Evolutionary conservation across 1,140 invertebrate genomes (phyloP).

Genomic region (Drosophila obscura): DNA sequence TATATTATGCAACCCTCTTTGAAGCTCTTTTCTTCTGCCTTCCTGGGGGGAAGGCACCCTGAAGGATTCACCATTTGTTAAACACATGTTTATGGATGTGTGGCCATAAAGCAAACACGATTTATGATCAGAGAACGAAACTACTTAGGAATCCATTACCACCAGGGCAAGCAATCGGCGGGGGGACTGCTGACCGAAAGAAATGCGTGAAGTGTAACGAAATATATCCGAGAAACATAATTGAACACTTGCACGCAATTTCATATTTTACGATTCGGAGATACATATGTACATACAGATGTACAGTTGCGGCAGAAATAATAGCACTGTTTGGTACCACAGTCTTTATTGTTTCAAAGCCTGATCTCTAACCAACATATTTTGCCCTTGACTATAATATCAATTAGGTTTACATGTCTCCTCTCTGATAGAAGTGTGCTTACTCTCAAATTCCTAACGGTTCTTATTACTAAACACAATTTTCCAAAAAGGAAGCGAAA

Average conservation of each 20-base stretch:
- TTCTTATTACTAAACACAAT: no score
- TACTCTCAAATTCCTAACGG: no score
- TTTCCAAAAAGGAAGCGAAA: no score
- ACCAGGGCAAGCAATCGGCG: not conserved
- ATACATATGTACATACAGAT: no score
- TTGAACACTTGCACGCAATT: conserved; percentile 77
- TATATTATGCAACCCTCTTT: not conserved
- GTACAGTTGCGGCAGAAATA: no score
- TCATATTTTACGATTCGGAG: conserved; percentile 72
- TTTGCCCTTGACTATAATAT: no score
- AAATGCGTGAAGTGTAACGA: conserved; percentile 73
- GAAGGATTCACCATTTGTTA: conserved; percentile 34
- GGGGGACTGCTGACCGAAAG: conserved; percentile 46
- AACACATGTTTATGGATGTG: conserved; percentile 5
- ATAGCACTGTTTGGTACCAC: no score
- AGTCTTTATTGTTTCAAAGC: no score
- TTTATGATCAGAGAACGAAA: conserved; percentile 44
- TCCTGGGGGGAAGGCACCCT: not conserved
- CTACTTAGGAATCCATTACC: conserved; percentile 75
- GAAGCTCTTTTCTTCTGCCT: not conserved
- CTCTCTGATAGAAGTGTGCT: no score
- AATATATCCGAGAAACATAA: conserved; percentile 49
- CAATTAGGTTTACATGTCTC: no score
- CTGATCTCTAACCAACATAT: no score
- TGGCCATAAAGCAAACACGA: conserved; percentile 23